These are phyloP conservation scores for Acleris holmiana DNA, from an alignment of 2,888 invertebrate species.

Conservation along the genomic window DNA sequence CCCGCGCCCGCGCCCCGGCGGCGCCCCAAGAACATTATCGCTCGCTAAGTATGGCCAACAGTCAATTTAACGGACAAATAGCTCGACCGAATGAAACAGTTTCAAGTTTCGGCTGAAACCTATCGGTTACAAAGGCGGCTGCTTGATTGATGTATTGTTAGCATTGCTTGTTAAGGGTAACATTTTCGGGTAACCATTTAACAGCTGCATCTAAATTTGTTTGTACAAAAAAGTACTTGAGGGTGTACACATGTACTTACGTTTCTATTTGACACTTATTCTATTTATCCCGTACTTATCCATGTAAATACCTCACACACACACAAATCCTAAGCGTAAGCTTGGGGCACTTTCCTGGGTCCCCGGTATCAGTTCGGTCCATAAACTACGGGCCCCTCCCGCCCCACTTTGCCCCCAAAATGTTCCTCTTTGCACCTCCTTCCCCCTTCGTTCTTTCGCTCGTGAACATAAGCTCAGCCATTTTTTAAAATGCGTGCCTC, in stretches of 20 bases:
- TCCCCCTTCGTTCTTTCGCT: constrained; percentile 62
- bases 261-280: constrained; percentile 42
- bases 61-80: constrained; percentile 75
- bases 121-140: constrained; percentile 22
- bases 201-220: background rate
- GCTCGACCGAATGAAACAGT: constrained; percentile 65
- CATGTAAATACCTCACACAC: constrained; percentile 73
- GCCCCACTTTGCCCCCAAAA: constrained; percentile 41
- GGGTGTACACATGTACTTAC: background rate
- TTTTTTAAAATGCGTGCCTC: constrained; percentile 79
- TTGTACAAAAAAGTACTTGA: background rate
- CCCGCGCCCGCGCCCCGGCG: constrained; percentile 58
- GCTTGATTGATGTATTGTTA: constrained; percentile 23
- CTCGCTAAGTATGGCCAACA: constrained; percentile 78
- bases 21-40: constrained; percentile 67
- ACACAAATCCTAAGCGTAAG: constrained; percentile 78
- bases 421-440: constrained; percentile 49
- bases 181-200: constrained; percentile 5
- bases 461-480: constrained; percentile 73
- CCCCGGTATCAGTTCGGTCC: constrained; percentile 80
- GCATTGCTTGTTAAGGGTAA: constrained; percentile 4
- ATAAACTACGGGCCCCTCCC: constrained; percentile 69
- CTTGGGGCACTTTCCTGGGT: constrained; percentile 76
- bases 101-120: constrained; percentile 50
- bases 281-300: constrained; percentile 56